These are phyloP conservation scores for Bemisia tabaci DNA, from an alignment of 1,140 invertebrate genomes.

Conservation along the genomic window DNA sequence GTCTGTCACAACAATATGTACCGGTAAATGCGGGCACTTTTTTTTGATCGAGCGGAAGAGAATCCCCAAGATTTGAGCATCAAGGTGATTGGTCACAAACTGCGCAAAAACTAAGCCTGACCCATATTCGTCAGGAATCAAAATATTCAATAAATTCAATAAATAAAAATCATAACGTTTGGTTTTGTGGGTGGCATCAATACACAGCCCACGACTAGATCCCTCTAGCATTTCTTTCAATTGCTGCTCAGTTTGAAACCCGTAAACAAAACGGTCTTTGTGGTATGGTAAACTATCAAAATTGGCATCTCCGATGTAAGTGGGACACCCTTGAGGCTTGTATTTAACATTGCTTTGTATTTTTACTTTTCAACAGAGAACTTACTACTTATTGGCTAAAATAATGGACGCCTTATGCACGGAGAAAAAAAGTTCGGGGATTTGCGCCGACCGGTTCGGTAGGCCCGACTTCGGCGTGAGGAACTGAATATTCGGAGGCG, in stretches of 20 bases:
- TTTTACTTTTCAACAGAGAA: no score
- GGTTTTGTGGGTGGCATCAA: background rate
- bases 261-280: background rate
- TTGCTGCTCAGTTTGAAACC: background rate
- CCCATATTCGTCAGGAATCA: background rate
- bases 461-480: no score
- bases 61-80: background rate
- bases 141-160: background rate
- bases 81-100: background rate
- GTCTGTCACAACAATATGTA: background rate
- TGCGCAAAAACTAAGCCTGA: background rate
- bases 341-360: background rate
- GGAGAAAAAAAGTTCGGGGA: no score
- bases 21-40: background rate
- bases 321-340: background rate
- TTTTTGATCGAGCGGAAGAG: background rate
- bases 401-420: no score
- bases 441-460: no score
- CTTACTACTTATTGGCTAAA: no score
- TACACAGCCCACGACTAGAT: background rate
- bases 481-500: no score
- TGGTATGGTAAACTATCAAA: background rate
- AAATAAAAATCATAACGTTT: background rate
- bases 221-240: background rate
- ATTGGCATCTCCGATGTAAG: background rate